Conservation (phyloP, 2,113 vertebrate species). For the Xenus cinereus region DNA sequence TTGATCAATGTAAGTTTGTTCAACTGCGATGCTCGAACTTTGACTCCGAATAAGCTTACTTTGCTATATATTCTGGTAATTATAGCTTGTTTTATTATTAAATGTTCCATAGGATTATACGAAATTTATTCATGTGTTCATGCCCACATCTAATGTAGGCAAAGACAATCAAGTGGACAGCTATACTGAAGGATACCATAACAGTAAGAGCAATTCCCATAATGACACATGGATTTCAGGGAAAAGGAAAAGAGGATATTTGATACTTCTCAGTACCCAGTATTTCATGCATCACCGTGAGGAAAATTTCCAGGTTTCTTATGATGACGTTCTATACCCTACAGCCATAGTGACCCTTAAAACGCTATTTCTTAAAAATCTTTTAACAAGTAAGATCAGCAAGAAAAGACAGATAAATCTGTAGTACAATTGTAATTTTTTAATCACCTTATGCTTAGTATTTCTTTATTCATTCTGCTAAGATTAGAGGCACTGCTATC, state of each 20-base stretch:
- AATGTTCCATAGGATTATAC: background rate
- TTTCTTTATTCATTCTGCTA: background rate
- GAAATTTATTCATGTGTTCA: background rate
- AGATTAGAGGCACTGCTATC: background rate
- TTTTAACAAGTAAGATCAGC: background rate
- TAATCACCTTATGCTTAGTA: background rate
- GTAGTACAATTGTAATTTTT: background rate
- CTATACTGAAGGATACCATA: background rate
- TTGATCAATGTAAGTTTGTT: background rate
- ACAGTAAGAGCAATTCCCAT: background rate
- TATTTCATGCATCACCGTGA: background rate
- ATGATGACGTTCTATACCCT: background rate
- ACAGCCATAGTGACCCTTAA: background rate
- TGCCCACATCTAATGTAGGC: background rate
- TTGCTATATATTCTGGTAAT: background rate
- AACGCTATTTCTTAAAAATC: background rate
- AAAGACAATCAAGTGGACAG: background rate
- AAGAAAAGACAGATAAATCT: background rate
- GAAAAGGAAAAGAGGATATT: background rate
- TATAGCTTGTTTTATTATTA: background rate
- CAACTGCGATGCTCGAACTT: background rate
- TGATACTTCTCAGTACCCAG: background rate
- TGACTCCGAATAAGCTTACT: background rate
- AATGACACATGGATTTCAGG: background rate
- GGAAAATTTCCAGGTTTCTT: background rate